Percentiles rank a stretch among this genome's conserved stretches.
Evolutionary conservation across 2,888 invertebrate genomes (phyloP).

Genomic region (Gasteruption jaculator): DNA sequence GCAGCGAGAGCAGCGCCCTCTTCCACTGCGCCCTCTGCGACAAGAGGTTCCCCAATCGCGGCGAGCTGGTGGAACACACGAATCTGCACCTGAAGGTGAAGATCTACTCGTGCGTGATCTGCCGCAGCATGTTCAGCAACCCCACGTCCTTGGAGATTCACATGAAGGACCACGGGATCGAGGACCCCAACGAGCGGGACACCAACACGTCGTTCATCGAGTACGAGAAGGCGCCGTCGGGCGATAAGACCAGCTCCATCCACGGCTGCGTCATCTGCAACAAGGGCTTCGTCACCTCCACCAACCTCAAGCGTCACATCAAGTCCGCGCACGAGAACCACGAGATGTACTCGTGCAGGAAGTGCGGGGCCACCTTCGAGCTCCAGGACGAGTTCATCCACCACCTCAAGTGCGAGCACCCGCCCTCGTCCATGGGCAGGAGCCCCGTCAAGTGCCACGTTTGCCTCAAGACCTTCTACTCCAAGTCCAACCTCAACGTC

Average conservation of each 20-base stretch:
- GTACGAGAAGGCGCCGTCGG: conserved; percentile 23
- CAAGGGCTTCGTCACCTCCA: conserved; percentile 54
- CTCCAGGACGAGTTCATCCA: conserved; percentile 60
- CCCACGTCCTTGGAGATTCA: conserved; percentile 52
- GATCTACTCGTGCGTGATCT: conserved; percentile 60
- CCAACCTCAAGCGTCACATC: conserved; percentile 42
- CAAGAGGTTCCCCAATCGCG: conserved; percentile 59
- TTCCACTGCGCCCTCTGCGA: conserved; percentile 62
- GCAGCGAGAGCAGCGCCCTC: conserved; percentile 10
- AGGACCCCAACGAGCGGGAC: conserved; percentile 30
- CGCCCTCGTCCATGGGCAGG: conserved; percentile 27
- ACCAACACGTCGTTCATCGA: conserved; percentile 33
- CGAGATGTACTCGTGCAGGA: conserved; percentile 56
- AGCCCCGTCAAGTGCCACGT: conserved; percentile 28
- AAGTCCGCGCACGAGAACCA: conserved; percentile 32
- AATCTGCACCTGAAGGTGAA: conserved; percentile 65
- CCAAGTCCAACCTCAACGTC: conserved; percentile 31
- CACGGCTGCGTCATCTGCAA: conserved; percentile 60
- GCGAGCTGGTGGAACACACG: conserved; percentile 63
- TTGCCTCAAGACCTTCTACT: conserved; percentile 25
- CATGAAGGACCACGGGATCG: conserved; percentile 45
- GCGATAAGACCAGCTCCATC: conserved; percentile 24
- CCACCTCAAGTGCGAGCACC: conserved; percentile 59
- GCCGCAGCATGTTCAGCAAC: conserved; percentile 61
- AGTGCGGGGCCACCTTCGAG: conserved; percentile 61